phyloP scores from a whole-genome alignment of 2,888 invertebrate species.

The Muschampia plurimacula region DNA sequence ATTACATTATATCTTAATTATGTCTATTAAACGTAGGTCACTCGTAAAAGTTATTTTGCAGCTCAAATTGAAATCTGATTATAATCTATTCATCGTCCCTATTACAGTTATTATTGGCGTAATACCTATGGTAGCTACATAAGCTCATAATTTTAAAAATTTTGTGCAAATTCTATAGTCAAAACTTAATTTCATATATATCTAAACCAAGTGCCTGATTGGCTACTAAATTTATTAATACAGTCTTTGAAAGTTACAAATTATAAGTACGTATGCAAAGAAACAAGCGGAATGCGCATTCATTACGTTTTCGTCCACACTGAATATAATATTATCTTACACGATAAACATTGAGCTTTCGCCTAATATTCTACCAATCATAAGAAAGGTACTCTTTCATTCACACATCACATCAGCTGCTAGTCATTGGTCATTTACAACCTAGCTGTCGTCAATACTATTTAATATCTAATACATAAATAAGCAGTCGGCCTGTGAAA shows the following conservation, averaged over 20 bases:
- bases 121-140: conserved; percentile 45
- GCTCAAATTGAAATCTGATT: conserved; percentile 47
- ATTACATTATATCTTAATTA: conserved; percentile 48
- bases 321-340: conserved; percentile 19
- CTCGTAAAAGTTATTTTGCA: conserved; percentile 58
- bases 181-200: conserved; percentile 21
- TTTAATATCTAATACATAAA: conserved; percentile 30
- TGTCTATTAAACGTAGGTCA: conserved; percentile 71
- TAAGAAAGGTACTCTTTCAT: conserved; percentile 15
- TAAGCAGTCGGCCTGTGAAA: conserved; percentile 35
- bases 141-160: conserved; percentile 47
- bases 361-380: conserved; percentile 32
- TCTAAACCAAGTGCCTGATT: conserved; percentile 11
- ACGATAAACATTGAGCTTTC: conserved; percentile 24
- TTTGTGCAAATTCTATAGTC: conserved; percentile 26
- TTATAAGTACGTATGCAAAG: conserved; percentile 24
- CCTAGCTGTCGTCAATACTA: conserved; percentile 7
- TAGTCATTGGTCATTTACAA: conserved; percentile 33
- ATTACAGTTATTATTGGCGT: conserved; percentile 37
- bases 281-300: conserved; percentile 14
- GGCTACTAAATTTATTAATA: conserved; percentile 27
- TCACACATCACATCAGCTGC: conserved; percentile 18
- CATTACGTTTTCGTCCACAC: conserved; percentile 18
- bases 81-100: conserved; percentile 52
- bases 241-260: conserved; percentile 33